Evolutionary conservation across 2,888 invertebrate species (phyloP), one percentile per base, ranked within the genome.

Genomic region (Caenorhabditis plicata): DNA sequence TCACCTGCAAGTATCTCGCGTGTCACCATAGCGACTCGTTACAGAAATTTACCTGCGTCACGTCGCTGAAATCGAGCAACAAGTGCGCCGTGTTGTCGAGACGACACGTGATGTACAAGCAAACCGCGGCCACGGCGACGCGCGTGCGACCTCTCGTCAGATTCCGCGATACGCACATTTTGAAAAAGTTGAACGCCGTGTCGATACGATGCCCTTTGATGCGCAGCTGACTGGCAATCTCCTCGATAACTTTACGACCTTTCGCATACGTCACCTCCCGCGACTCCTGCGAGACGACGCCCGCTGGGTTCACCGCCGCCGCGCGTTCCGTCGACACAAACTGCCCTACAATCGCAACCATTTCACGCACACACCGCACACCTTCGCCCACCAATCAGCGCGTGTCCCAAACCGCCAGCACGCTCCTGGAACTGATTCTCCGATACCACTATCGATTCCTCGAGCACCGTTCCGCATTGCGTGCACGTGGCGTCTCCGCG

Each of bases 41-140:
- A n/a, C n/a, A 25, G 8, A 33, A 32, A 27, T 4, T 17, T 41
- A 77, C 77, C 71, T 79, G 78, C 39, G 77, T 79, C n/a, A 92
- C 89, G 85, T 96, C 96, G 83, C 94, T 94, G 67, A 96, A 92
- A 82, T 98, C 96, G 78, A 98, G 90, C 46, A 96, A 85, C 82
- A 96, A 87, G 87, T 94, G 94, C 68, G 92, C 88, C 55, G 94
- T 94, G 73, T 90, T 90, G 83, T 95, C 93, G 1, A 90, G 90
- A 65, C 96, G 86, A 79, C 96, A 96, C 0, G 94, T 94, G 81
- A 98, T 89, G 81, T 98, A 98, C 2, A 98, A 89, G 82, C 96
- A 98, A 23, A 96, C 94, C 27, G 95, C 95, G 80, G 93, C 89
- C 44, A 96, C 92, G 79, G 92, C 90, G 13, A 9, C 50, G 44